Evolutionary conservation across 1,140 invertebrate species (phyloP).

Genomic region (Adoxophyes honmai): DNA sequence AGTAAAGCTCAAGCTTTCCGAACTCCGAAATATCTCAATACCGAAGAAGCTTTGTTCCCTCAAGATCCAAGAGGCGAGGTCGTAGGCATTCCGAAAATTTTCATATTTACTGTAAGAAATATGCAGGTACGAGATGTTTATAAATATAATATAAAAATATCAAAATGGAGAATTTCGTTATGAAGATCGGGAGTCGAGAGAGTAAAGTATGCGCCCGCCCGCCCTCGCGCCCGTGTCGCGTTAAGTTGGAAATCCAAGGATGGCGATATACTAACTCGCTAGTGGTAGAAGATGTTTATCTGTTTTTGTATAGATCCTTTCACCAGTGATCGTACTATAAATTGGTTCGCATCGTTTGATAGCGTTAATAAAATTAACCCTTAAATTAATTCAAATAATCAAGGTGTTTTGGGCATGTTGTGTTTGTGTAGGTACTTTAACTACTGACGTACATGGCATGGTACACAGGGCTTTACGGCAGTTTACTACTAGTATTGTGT

Average conservation of each 20-base stretch:
- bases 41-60: slow-evolving; percentile 60
- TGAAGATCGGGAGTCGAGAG: slow-evolving; percentile 66
- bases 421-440: too few relatives aligned
- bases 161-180: slow-evolving; percentile 76
- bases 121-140: slow-evolving; percentile 74
- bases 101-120: slow-evolving; percentile 75
- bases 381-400: too few relatives aligned
- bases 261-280: background rate
- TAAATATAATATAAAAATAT: slow-evolving; percentile 73
- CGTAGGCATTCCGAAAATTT: slow-evolving; percentile 72
- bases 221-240: slow-evolving; percentile 23
- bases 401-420: too few relatives aligned
- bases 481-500: slow-evolving; percentile 2
- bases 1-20: slow-evolving; percentile 3
- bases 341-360: too few relatives aligned
- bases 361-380: too few relatives aligned
- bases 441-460: too few relatives aligned
- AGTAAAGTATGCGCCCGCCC: slow-evolving; percentile 63
- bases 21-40: slow-evolving; percentile 56
- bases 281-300: background rate
- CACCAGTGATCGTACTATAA: too few relatives aligned
- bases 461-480: background rate
- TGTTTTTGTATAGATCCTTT: too few relatives aligned
- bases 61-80: slow-evolving; percentile 53
- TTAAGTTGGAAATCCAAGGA: slow-evolving; percentile 2